Base-by-base conservation (phyloP, 2,113 vertebrate genomes). In the Pachypanchax playfairii region DNA sequence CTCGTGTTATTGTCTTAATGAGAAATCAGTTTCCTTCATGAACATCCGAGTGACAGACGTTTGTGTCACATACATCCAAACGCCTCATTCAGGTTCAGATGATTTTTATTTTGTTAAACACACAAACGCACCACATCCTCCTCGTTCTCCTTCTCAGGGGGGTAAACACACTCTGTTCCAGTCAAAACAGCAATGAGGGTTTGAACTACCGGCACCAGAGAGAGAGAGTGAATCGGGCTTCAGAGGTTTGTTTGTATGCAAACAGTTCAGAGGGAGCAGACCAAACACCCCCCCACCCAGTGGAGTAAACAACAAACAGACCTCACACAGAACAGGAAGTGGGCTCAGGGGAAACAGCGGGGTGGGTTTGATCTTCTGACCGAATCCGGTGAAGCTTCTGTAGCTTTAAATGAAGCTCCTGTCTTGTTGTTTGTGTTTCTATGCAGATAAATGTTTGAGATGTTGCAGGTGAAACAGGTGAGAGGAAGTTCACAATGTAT, bases 221-320 rank as follows among this genome's bases (percentile, higher is more conserved):
- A n/a, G 63, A 75, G 77, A 59, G 48, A 67, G 59, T 22, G 67
- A 14, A 46, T 39, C 6, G 63, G 73, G 73, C 65, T 79, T 82
- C 69, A 35, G 47, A 62, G 68, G 55, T 64, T 54, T 78, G 75
- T 82, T 75, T 72, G 63, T 71, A 63, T 70, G 63, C 50, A 79
- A 80, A 79, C 67, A 72, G 67, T 54, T 76, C 41, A 2, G 62
- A 42, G 62, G 54, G 68, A 75, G 64, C 29, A 66, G 67, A 66
- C 51, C 74, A 77, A 80, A 77, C 70, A 43, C 25, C 65, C 66
- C 65, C 59, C 66, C 63, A 68, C 65, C 5, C 6, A 26, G 66
- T 36, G 65, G 25, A 47, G 31, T 43, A 66, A 70, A 75, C 79
- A 79, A 59, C 43, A 28, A 13, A 21, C 56, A 52, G 61, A 73